Evolutionary conservation across 53 echinoderm and acorn worm species (phyloP), one percentile per base, ranked within the genome.

Genomic region (Holothuria leucospilota): DNA sequence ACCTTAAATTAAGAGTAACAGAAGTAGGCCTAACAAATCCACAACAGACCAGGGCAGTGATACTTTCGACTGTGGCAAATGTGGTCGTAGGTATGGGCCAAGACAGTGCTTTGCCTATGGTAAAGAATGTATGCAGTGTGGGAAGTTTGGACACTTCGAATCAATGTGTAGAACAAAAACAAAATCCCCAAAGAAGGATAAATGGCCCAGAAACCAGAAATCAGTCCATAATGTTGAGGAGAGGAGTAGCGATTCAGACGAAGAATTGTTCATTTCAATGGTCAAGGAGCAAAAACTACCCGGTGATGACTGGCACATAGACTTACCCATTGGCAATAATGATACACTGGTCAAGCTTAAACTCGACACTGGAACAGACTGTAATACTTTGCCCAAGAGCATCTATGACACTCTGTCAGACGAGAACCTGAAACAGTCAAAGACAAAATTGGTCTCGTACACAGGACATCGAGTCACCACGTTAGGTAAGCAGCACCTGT

Each of bases 371-470:
- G 79, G 34, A 18, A 39, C 61, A 28, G 59, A 61, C 16, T 61
- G 79, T 34, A 79, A 79, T 13, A 59, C 61, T 13, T 26, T 79
- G 59, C 59, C 59, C 20, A 14, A 29, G 20, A 18, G 25, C 14
- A 28, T 61, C 59, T 79, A 59, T 30, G 79, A 61, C 13, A 79
- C 25, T 9, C 24, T 59, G 20, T 59, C 60, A 18, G 13, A 58
- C 4, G 79, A 79, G 34, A 30, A 20, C 0, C 60, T 79, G 59
- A 29, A 59, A 30, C 13, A 26, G 2, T 59, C 59, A 14, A 58
- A 79, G 51, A 59, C 56, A 12, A 80, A 20, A 59, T 20, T 61
- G 16, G 80, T 79, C 14, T 27, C 79, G 6, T 59, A 79, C 25
- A 27, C 15, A 15, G 79, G 61, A 4, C 13, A 79, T 29, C 25